Evolutionary conservation across 2,113 vertebrate species (phyloP).

Genomic region (Mixornis gularis): DNA sequence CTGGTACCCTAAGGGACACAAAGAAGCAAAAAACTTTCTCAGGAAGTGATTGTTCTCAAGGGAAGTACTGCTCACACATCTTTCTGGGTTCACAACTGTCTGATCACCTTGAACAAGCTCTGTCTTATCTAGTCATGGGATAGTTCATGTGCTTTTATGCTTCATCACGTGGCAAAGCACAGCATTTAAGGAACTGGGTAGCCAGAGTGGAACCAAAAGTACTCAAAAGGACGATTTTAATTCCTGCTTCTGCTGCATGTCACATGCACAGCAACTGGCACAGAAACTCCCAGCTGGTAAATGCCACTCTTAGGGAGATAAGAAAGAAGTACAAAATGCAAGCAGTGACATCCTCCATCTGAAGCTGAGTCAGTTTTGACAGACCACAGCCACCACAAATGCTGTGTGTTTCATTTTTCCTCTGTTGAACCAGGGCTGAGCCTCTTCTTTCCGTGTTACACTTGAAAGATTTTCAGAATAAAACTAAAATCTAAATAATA

Average conservation of each 20-base stretch:
- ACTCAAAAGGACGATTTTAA: background rate
- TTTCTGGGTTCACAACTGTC: background rate
- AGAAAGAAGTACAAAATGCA: background rate
- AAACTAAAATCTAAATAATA: background rate
- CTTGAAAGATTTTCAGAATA: background rate
- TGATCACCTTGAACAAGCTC: background rate
- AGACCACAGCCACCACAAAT: background rate
- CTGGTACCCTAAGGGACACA: background rate
- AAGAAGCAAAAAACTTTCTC: background rate
- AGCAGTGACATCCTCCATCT: background rate
- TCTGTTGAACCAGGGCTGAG: background rate
- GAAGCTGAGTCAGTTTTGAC: rapidly evolving
- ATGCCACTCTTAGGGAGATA: background rate
- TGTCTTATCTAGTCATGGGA: background rate
- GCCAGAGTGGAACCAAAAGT: background rate
- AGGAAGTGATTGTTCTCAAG: background rate
- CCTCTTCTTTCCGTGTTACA: rapidly evolving
- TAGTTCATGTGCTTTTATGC: background rate
- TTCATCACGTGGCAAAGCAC: background rate
- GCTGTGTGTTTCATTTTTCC: background rate
- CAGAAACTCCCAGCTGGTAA: background rate
- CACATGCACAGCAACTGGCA: background rate
- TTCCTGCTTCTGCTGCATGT: background rate
- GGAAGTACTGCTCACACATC: background rate
- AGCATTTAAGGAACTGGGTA: background rate